A percentile compares a stretch with the other conserved stretches of the same genome.
Evolutionary conservation across 2,888 invertebrate genomes (phyloP).

Genomic region (Slavum lentiscoides): DNA sequence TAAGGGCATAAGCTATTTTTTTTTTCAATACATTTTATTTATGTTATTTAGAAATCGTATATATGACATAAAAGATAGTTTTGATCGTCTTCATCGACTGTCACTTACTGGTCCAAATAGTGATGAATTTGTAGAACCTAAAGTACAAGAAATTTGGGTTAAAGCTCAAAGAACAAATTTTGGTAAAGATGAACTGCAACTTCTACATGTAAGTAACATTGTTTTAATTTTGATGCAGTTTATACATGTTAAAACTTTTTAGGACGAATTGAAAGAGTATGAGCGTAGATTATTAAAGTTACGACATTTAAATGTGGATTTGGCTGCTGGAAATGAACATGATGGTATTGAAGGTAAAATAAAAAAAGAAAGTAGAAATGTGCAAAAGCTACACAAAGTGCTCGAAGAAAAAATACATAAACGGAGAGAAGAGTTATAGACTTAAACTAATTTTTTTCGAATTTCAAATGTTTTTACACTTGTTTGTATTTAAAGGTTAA

Average conservation of each 20-base stretch:
- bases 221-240: slow-evolving; percentile 15
- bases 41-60: slow-evolving; percentile 68
- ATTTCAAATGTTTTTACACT: slow-evolving; percentile 4
- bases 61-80: slow-evolving; percentile 74
- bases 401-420: slow-evolving; percentile 76
- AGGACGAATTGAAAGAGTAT: slow-evolving; percentile 84
- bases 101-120: slow-evolving; percentile 78
- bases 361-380: slow-evolving; percentile 81
- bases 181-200: slow-evolving; percentile 77
- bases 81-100: slow-evolving; percentile 74
- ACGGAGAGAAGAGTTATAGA: slow-evolving; percentile 68
- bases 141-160: slow-evolving; percentile 87
- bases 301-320: slow-evolving; percentile 79
- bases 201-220: slow-evolving; percentile 69
- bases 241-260: slow-evolving; percentile 55
- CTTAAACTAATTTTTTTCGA: not conserved
- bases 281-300: slow-evolving; percentile 83
- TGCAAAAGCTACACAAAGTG: slow-evolving; percentile 81
- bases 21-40: slow-evolving; percentile 1
- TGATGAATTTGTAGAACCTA: slow-evolving; percentile 86
- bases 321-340: slow-evolving; percentile 69
- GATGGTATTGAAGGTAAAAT: slow-evolving; percentile 74
- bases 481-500: not conserved
- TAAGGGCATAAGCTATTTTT: not conserved
- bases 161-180: slow-evolving; percentile 80